A percentile compares a stretch with the other conserved stretches of the same genome.
Conservation (phyloP, 2,888 invertebrate genomes). For the Pachliopta kotzebuea region DNA sequence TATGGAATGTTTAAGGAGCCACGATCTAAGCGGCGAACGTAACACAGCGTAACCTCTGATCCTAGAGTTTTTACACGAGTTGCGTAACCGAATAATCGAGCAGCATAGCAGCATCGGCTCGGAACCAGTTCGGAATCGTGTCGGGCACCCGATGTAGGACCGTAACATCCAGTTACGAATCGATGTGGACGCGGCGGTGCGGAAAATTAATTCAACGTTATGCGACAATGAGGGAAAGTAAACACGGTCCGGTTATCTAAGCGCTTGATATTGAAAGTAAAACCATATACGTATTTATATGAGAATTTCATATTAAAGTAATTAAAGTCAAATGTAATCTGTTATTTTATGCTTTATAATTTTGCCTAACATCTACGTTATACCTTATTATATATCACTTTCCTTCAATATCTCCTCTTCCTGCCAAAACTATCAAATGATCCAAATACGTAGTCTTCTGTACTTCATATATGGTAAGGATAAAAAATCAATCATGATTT, state of each 20-base stretch:
- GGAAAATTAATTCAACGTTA: constrained; percentile 15
- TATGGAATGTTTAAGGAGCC: constrained; percentile 1
- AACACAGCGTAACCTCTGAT: constrained; percentile 37
- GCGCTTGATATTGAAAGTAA: constrained; percentile 7
- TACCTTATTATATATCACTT: too few relatives aligned
- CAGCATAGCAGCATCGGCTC: constrained; percentile 38
- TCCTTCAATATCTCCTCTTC: too few relatives aligned
- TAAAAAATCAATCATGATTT: too few relatives aligned
- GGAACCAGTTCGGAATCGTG: constrained; percentile 41
- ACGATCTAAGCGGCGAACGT: constrained; percentile 9
- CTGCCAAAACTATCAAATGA: too few relatives aligned
- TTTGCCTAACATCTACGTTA: too few relatives aligned
- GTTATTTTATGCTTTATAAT: too few relatives aligned
- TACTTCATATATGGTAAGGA: too few relatives aligned
- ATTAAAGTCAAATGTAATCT: too few relatives aligned
- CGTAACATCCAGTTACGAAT: constrained; percentile 19
- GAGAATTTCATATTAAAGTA: too few relatives aligned
- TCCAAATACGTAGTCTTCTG: too few relatives aligned
- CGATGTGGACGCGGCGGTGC: constrained; percentile 18
- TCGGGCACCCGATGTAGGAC: constrained; percentile 20
- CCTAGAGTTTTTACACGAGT: constrained; percentile 36
- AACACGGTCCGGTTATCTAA: constrained; percentile 10
- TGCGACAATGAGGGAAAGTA: constrained; percentile 14
- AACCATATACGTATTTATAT: neutral
- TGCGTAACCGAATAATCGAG: constrained; percentile 40